Evolutionary conservation across 2,797 vertebrate genomes (phyloP).

Genomic region (Leptodactylus fallax): DNA sequence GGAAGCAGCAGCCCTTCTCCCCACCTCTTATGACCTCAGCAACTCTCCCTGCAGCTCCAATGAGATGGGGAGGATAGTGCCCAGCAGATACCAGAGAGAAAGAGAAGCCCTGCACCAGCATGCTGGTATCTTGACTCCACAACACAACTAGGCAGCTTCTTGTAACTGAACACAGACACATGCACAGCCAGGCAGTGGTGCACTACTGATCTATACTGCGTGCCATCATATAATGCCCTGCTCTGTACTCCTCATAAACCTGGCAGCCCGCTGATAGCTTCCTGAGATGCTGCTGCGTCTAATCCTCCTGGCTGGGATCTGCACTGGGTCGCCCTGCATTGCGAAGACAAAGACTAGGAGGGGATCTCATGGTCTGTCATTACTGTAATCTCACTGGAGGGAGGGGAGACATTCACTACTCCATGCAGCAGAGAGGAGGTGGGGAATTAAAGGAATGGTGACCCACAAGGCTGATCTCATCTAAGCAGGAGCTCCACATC

Average conservation of each 20-base stretch:
- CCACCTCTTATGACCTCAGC: slow-evolving; percentile 45
- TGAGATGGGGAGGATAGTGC: slow-evolving; percentile 24
- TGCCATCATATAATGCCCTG: slow-evolving; percentile 22
- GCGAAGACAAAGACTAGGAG: slow-evolving; percentile 49
- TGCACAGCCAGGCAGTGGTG: background rate
- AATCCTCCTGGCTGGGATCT: slow-evolving; percentile 40
- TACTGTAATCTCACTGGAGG: slow-evolving; percentile 45
- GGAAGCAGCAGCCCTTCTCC: slow-evolving; percentile 18
- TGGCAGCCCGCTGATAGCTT: slow-evolving; percentile 8
- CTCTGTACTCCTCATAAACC: no score
- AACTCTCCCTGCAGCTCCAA: slow-evolving; percentile 27
- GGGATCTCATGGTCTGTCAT: slow-evolving; percentile 44
- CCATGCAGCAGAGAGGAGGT: slow-evolving; percentile 34
- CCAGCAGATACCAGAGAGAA: background rate
- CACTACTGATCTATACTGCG: background rate
- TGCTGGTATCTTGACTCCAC: background rate
- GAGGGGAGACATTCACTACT: slow-evolving; percentile 18
- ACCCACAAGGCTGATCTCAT: background rate
- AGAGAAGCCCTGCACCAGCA: slow-evolving; percentile 8
- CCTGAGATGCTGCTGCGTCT: slow-evolving; percentile 15
- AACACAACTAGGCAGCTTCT: background rate
- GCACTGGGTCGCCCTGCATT: slow-evolving; percentile 23
- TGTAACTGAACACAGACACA: background rate
- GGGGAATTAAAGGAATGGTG: slow-evolving; percentile 11
- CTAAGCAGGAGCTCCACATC: background rate